Evolutionary conservation across 64 coral and sea anemone genomes (phyloP), one percentile per base, ranked within the genome.

Genomic region (Montipora sp.): DNA sequence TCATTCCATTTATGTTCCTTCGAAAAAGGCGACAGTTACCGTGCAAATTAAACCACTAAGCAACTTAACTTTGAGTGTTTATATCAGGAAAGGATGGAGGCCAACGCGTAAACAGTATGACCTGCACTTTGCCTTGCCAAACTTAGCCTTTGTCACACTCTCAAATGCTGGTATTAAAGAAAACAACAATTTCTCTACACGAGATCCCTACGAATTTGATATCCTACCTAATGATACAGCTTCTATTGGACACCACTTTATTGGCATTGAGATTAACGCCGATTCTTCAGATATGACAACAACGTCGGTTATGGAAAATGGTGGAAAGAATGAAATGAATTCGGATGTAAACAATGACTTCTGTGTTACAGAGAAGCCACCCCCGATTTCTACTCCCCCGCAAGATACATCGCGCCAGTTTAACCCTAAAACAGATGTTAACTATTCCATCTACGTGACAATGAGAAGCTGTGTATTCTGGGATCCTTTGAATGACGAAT

Each of bases 281-380:
- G 43, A 70, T 69, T 69, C 36, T 36, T 11, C 18, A n/a, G 8
- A 67, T 18, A 67, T 7, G 15, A 47, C 2, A 16, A 43, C 15
- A 19, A 46, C 6, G 5, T 61, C 79, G 4, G 14, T 24, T 2
- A 47, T 16, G 15, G 20, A 46, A 48, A 70, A 6, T 8, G n/a
- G 11, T 47, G 24, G 48, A n/a, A 50, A 50, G 5, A 13, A 19
- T 49, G 46, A 5, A 47, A 13, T 51, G 22, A 19, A 20, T 50
- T 51, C 2, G 10, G 55, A 75, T 61, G 57, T 81, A 50, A n/a
- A 75, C 7, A 87, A 87, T 15, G 79, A 83, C n/a, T 91, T 82
- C 20, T 97, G 95, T 91, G 79, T 97, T 24, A 74, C 74, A 77
- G 89, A 94, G 12, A 97, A 94, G 72, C 86, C 87, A 77, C 77